Evolutionary conservation across 2,888 invertebrate genomes (phyloP).

Genomic region (Anorthoa munda): DNA sequence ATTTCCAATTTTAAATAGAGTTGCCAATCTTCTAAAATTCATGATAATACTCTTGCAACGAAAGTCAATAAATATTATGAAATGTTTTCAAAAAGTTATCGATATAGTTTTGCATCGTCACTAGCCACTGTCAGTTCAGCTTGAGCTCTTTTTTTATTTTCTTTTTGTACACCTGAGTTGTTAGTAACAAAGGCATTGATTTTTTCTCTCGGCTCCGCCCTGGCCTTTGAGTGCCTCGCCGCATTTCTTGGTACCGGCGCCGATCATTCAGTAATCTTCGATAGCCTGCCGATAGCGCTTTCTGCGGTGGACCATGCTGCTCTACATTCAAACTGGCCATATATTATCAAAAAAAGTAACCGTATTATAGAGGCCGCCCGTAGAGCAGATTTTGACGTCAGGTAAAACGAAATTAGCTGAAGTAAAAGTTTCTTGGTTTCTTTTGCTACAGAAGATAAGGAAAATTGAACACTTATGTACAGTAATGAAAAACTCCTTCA

Average conservation of each 20-base stretch:
- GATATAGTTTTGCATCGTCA: slow-evolving; percentile 82
- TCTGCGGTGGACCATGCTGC: slow-evolving; percentile 58
- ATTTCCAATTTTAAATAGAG: neutral
- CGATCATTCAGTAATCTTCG: slow-evolving; percentile 86
- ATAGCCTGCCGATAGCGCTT: slow-evolving; percentile 72
- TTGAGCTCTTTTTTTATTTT: slow-evolving; percentile 80
- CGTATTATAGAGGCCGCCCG: slow-evolving; percentile 19
- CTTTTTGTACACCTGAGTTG: slow-evolving; percentile 89
- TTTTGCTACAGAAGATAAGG: neutral
- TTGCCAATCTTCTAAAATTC: neutral
- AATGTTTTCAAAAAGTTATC: slow-evolving; percentile 67
- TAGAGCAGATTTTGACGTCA: slow-evolving; percentile 12
- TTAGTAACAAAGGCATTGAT: slow-evolving; percentile 89
- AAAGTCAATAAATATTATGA: slow-evolving; percentile 21
- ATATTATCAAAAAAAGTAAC: slow-evolving; percentile 42
- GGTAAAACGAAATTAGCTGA: slow-evolving; percentile 1
- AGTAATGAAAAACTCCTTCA: neutral
- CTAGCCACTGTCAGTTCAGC: slow-evolving; percentile 79
- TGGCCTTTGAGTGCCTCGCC: slow-evolving; percentile 84
- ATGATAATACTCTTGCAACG: neutral
- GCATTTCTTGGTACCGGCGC: slow-evolving; percentile 84
- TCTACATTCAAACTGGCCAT: slow-evolving; percentile 55
- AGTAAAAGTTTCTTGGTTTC: neutral
- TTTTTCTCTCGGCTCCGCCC: slow-evolving; percentile 84
- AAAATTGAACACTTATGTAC: neutral